phyloP scores from a whole-genome alignment of 2,888 invertebrate genomes.

The Autographa pulchrina region DNA sequence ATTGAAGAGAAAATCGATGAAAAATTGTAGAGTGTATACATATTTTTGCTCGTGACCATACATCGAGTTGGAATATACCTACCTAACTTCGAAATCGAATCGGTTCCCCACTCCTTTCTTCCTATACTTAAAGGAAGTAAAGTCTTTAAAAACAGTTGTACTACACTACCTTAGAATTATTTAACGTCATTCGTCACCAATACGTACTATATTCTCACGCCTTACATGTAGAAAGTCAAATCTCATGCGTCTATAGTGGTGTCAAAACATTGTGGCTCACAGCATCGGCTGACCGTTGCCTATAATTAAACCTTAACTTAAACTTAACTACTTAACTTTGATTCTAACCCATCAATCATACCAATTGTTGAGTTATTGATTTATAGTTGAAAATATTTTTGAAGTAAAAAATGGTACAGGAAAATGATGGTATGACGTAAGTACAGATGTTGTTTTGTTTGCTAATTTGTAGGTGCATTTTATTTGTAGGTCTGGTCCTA shows the following conservation, averaged over 20 bases:
- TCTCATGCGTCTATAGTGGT: slow-evolving; percentile 63
- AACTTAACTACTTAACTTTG: slow-evolving; percentile 71
- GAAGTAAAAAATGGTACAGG: slow-evolving; percentile 51
- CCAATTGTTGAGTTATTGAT: slow-evolving; percentile 65
- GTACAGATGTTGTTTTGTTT: slow-evolving; percentile 33
- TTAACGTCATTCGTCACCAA: slow-evolving; percentile 5
- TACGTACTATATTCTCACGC: slow-evolving; percentile 50
- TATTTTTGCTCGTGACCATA: too few species aligned
- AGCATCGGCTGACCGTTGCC: slow-evolving; percentile 68
- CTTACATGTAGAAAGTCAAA: slow-evolving; percentile 49
- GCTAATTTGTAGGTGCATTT: slow-evolving; percentile 23
- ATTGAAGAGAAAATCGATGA: too few species aligned
- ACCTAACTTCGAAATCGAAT: too few species aligned
- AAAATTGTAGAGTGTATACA: too few species aligned
- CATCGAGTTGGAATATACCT: too few species aligned
- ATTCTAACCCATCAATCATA: slow-evolving; percentile 66
- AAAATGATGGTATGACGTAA: slow-evolving; percentile 45
- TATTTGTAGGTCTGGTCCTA: neutral
- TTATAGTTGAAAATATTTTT: slow-evolving; percentile 35
- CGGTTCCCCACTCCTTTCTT: too few species aligned
- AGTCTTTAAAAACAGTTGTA: too few species aligned
- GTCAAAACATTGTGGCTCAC: slow-evolving; percentile 78
- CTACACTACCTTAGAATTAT: slow-evolving; percentile 3
- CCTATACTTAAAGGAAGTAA: too few species aligned
- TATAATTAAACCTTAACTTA: slow-evolving; percentile 73